Evolutionary conservation across 2,888 invertebrate species (phyloP).

Genomic region (Lordiphosa fenestrarum): DNA sequence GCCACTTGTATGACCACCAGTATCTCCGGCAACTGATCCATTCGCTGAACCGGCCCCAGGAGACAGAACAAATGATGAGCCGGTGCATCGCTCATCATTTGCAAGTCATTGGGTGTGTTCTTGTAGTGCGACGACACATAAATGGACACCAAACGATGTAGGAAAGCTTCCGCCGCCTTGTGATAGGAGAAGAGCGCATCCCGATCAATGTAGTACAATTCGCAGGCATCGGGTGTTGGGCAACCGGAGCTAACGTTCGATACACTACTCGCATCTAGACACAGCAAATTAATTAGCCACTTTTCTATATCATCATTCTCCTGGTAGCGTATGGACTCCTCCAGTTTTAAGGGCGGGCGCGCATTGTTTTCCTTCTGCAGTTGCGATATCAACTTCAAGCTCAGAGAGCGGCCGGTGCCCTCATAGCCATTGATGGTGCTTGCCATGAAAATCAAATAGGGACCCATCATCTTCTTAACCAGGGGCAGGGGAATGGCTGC

Average conservation of each 20-base stretch:
- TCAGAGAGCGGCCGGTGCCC: slow-evolving; percentile 97
- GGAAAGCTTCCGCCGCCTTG: slow-evolving; percentile 93
- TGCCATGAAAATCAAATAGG: slow-evolving; percentile 96
- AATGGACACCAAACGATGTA: slow-evolving; percentile 94
- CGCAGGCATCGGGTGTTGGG: slow-evolving; percentile 93
- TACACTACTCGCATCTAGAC: slow-evolving; percentile 90
- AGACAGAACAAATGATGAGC: slow-evolving; percentile 98
- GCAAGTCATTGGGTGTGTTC: slow-evolving; percentile 99
- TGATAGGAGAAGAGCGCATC: slow-evolving; percentile 99
- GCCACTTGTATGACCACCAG: slow-evolving; percentile 94
- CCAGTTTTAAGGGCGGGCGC: slow-evolving; percentile 84
- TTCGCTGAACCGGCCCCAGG: slow-evolving; percentile 90
- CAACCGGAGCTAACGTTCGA: slow-evolving; percentile 87
- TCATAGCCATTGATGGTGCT: slow-evolving; percentile 99
- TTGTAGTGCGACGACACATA: slow-evolving; percentile 99
- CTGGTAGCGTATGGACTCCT: slow-evolving; percentile 97
- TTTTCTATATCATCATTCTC: slow-evolving; percentile 91
- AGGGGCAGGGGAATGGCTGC: slow-evolving; percentile 98
- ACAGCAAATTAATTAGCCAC: slow-evolving; percentile 95
- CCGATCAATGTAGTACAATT: slow-evolving; percentile 92
- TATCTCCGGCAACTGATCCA: slow-evolving; percentile 91
- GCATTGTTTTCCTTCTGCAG: slow-evolving; percentile 85
- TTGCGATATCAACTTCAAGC: slow-evolving; percentile 95
- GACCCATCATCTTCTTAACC: slow-evolving; percentile 93
- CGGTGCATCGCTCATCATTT: slow-evolving; percentile 98